phyloP scores from a whole-genome alignment of 1,140 invertebrate genomes.

The Drosophila nebulosa region DNA sequence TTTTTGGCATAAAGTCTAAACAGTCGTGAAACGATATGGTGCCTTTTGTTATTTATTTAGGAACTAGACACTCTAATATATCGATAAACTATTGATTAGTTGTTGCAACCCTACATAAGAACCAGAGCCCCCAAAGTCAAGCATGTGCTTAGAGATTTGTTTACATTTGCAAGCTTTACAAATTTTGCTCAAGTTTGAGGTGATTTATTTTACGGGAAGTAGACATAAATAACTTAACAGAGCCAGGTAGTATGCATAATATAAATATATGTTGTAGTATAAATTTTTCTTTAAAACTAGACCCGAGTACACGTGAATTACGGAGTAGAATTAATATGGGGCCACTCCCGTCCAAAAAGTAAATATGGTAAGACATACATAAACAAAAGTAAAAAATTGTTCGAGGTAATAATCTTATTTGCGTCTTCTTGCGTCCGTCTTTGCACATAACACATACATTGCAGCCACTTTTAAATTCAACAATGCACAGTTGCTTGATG shows the following conservation, averaged over 20 bases:
- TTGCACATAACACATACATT: not conserved
- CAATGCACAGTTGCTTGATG: not conserved
- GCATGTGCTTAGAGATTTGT: no score
- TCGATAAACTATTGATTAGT: not conserved
- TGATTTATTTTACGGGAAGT: not conserved
- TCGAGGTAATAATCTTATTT: no score
- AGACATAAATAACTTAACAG: not conserved
- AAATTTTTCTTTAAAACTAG: not conserved
- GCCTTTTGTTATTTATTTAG: not conserved
- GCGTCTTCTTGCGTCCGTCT: not conserved
- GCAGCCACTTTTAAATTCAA: not conserved
- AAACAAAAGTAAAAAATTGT: not conserved
- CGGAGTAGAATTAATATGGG: not conserved
- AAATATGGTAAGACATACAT: not conserved
- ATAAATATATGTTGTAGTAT: not conserved
- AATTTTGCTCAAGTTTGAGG: no score
- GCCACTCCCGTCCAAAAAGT: not conserved
- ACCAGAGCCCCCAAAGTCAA: not conserved
- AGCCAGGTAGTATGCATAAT: not conserved
- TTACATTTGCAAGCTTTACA: no score
- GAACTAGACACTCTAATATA: not conserved
- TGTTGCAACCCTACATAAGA: not conserved
- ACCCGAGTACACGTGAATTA: not conserved
- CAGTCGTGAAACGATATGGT: not conserved
- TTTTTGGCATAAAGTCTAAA: not conserved